phyloP scores from a whole-genome alignment of 2,888 invertebrate genomes.

The Thysanoteuthis rhombus region DNA sequence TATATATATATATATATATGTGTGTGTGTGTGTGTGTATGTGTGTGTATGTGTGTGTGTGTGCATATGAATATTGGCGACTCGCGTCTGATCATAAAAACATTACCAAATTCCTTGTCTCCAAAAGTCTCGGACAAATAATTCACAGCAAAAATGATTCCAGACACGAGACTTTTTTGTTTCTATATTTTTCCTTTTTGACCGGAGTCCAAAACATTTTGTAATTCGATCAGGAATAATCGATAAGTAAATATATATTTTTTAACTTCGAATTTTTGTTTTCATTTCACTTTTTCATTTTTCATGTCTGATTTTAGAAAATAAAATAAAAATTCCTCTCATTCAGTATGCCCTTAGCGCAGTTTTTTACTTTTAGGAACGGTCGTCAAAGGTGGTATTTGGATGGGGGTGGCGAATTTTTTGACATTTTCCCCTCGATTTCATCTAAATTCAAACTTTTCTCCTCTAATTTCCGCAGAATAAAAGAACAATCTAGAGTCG shows the following conservation, averaged over 20 bases:
- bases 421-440: too few relatives aligned
- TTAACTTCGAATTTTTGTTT: neutral
- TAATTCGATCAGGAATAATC: neutral
- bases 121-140: neutral
- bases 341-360: neutral
- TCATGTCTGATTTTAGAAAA: neutral
- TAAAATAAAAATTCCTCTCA: neutral
- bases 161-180: neutral
- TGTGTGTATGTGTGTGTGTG: neutral
- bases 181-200: neutral
- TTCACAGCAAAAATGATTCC: neutral
- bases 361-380: neutral
- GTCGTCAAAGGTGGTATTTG: neutral
- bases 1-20: neutral
- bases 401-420: too few relatives aligned
- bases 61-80: neutral
- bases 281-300: neutral
- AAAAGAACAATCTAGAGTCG: too few relatives aligned
- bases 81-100: neutral
- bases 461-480: too few relatives aligned
- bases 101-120: neutral
- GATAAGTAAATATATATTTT: neutral
- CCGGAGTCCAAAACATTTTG: neutral
- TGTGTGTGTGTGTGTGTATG: neutral
- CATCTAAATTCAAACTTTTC: too few relatives aligned